A percentile compares a stretch with the other conserved stretches of the same genome.
These are phyloP conservation scores for Hypocryptadius cinnamomeus DNA, from an alignment of 2,113 vertebrate genomes.

Conservation along the genomic window DNA sequence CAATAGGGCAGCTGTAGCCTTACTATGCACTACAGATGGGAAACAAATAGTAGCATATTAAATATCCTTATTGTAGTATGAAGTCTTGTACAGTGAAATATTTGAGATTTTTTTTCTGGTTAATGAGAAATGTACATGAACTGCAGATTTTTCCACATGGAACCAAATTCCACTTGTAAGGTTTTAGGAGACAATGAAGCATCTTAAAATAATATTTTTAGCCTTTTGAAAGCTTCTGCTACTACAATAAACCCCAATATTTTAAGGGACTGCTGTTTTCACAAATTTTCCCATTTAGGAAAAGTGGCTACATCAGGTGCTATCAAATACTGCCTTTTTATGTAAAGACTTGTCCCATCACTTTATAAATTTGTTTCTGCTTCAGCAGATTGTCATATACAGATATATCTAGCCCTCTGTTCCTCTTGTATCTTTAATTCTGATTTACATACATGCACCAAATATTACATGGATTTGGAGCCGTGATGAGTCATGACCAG, in stretches of 20 bases:
- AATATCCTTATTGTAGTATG: background rate
- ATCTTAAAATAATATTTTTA: background rate
- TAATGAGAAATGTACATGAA: background rate
- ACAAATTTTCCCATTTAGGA: background rate
- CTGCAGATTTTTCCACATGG: background rate
- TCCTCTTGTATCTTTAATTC: background rate
- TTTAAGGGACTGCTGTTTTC: background rate
- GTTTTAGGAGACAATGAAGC: background rate
- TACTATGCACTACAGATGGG: background rate
- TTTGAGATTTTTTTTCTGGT: background rate
- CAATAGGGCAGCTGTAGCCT: background rate
- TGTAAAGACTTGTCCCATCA: background rate
- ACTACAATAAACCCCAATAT: background rate
- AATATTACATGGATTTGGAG: background rate
- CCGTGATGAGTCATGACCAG: background rate
- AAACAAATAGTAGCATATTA: background rate
- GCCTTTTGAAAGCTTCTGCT: background rate
- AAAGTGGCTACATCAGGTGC: background rate
- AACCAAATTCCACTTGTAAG: background rate
- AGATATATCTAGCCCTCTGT: background rate
- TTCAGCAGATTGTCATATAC: background rate
- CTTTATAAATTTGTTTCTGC: background rate
- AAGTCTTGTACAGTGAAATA: background rate
- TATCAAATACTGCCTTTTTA: background rate
- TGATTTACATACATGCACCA: background rate